Evolutionary conservation across 2,113 vertebrate species (phyloP).

Genomic region (Cebus imitator): DNA sequence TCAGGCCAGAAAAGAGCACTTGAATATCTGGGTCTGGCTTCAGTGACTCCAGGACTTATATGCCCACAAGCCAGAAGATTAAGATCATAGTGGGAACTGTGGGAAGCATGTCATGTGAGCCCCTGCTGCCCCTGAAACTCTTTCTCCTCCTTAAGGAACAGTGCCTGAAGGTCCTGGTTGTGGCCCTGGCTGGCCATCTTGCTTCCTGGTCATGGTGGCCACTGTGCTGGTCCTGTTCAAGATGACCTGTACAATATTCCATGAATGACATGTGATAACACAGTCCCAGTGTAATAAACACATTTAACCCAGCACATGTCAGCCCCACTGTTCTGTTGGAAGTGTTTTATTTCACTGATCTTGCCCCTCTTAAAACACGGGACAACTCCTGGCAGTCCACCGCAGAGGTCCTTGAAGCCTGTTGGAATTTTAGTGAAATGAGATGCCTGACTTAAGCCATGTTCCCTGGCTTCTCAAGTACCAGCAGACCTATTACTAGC

Average conservation of each 20-base stretch:
- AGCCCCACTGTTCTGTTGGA: not conserved
- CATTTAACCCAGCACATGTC: not conserved
- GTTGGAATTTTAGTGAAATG: not conserved
- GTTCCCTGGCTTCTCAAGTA: not conserved
- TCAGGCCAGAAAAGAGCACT: not conserved
- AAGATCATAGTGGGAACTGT: not conserved
- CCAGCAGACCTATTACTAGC: not conserved
- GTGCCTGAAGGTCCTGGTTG: not conserved
- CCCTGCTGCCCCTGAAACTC: not conserved
- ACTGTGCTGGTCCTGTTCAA: accelerated
- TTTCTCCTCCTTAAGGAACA: not conserved
- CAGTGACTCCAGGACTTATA: not conserved
- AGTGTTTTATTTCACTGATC: not conserved
- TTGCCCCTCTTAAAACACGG: too few species aligned
- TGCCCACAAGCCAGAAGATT: not conserved
- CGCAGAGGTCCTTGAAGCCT: not conserved
- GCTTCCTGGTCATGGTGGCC: not conserved
- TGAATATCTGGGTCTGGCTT: not conserved
- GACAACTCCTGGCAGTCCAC: accelerated
- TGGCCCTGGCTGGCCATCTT: not conserved
- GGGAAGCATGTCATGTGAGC: not conserved
- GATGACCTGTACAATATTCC: not conserved
- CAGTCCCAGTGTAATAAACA: not conserved
- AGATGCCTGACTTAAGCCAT: not conserved
- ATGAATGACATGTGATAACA: not conserved